Conservation (phyloP, 2,888 invertebrate genomes). For the Nomada ruficornis region DNA sequence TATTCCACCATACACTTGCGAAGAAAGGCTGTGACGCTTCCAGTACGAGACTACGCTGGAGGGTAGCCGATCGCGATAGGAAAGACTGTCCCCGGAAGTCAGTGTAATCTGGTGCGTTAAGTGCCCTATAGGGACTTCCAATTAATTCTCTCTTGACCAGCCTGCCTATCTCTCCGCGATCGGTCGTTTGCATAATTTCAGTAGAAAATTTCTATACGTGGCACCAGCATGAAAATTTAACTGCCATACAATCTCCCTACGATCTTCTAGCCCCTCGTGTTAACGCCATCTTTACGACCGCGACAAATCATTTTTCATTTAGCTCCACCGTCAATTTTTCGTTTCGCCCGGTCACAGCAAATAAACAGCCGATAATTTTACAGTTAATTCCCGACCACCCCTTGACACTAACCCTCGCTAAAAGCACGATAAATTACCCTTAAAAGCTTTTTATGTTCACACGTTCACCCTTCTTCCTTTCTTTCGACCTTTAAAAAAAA, state of each 20-base stretch:
- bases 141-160: constrained; percentile 27
- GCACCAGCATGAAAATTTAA: neutral
- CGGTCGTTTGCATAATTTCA: constrained; percentile 26
- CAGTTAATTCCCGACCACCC: neutral
- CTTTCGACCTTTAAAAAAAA: neutral
- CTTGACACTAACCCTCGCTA: neutral
- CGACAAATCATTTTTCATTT: neutral
- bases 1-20: constrained; percentile 16
- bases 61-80: constrained; percentile 37
- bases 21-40: neutral
- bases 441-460: neutral
- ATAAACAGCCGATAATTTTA: constrained; percentile 6
- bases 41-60: constrained; percentile 14
- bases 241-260: too few relatives aligned
- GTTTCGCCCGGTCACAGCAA: neutral
- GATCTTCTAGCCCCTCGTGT: neutral
- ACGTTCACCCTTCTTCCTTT: neutral
- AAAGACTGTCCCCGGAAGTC: constrained; percentile 37
- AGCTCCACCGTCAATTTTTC: too few relatives aligned
- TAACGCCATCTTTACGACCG: neutral
- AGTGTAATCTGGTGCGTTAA: constrained; percentile 39
- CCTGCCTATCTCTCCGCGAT: constrained; percentile 31
- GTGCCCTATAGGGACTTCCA: constrained; percentile 30
- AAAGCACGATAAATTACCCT: constrained; percentile 1
- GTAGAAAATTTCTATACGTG: constrained; percentile 1